phyloP scores from a whole-genome alignment of 92 coral and sea anemone species.

The Porites rus region DNA sequence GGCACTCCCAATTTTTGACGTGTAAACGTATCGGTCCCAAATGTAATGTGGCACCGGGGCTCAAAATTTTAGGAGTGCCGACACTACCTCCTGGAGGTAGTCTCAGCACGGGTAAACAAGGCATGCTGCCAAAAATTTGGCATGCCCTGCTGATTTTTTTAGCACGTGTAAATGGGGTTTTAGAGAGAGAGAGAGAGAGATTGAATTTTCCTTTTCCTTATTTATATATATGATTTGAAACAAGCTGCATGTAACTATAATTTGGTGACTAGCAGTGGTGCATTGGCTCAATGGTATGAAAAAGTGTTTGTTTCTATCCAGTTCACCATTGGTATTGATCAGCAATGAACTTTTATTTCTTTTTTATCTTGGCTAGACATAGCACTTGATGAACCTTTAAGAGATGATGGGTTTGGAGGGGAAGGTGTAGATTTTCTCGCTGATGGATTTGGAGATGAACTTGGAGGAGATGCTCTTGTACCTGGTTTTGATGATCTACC shows the following conservation, averaged over 20 bases:
- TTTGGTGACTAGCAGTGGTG: neutral
- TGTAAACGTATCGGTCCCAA: no score
- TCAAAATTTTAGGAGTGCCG: no score
- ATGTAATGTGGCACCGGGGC: no score
- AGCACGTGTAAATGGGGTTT: no score
- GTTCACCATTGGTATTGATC: neutral
- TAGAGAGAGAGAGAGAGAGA: no score
- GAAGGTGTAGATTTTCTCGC: conserved; percentile 95
- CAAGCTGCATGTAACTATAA: neutral
- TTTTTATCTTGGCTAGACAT: conserved; percentile 47
- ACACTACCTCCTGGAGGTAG: no score
- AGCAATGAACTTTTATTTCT: neutral
- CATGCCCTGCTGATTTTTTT: no score
- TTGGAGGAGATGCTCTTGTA: conserved; percentile 77
- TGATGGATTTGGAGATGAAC: conserved; percentile 99
- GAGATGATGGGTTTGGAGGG: conserved; percentile 96
- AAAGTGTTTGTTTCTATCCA: neutral
- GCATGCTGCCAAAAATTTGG: no score
- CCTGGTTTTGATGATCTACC: conserved; percentile 94
- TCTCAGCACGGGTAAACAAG: no score
- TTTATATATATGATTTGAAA: no score
- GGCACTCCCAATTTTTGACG: no score
- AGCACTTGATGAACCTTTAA: conserved; percentile 84
- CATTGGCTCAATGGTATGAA: neutral
- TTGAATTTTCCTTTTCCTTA: no score